A percentile compares a stretch with the other conserved stretches of the same genome.
Evolutionary conservation across 1,140 invertebrate species (phyloP).

Genomic region (Colletes gigas): DNA sequence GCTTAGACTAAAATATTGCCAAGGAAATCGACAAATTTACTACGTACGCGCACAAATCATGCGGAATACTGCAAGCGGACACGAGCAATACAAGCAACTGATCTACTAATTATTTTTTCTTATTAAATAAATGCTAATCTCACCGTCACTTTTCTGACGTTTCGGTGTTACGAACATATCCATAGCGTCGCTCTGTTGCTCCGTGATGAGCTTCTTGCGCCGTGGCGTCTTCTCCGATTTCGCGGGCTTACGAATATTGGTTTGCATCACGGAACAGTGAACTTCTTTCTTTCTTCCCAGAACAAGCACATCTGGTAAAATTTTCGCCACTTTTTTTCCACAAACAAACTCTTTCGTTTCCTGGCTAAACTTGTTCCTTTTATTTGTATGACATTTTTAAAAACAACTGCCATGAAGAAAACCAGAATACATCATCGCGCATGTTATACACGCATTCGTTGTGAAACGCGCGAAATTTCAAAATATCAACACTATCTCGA

Average conservation of each 20-base stretch:
- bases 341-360: not conserved
- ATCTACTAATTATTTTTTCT: slow-evolving; percentile 28
- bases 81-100: slow-evolving; percentile 53
- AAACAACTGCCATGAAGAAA: slow-evolving; percentile 66
- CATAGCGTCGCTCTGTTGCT: slow-evolving; percentile 75
- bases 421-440: slow-evolving; percentile 41
- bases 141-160: slow-evolving; percentile 79
- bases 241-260: slow-evolving; percentile 72
- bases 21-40: slow-evolving; percentile 36
- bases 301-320: not conserved
- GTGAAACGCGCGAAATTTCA: slow-evolving; percentile 47
- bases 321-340: not conserved
- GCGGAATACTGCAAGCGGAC: slow-evolving; percentile 58
- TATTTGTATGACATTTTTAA: slow-evolving; percentile 65
- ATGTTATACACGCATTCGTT: not conserved
- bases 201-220: slow-evolving; percentile 65
- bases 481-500: not conserved
- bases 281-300: no score
- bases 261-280: slow-evolving; percentile 42
- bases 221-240: slow-evolving; percentile 70
- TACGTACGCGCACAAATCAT: slow-evolving; percentile 55
- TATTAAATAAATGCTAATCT: slow-evolving; percentile 61
- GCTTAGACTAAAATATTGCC: slow-evolving; percentile 42
- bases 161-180: slow-evolving; percentile 77
- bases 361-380: slow-evolving; percentile 14